phyloP scores from a whole-genome alignment of 2,113 vertebrate species.

The Vireo altiloquus region DNA sequence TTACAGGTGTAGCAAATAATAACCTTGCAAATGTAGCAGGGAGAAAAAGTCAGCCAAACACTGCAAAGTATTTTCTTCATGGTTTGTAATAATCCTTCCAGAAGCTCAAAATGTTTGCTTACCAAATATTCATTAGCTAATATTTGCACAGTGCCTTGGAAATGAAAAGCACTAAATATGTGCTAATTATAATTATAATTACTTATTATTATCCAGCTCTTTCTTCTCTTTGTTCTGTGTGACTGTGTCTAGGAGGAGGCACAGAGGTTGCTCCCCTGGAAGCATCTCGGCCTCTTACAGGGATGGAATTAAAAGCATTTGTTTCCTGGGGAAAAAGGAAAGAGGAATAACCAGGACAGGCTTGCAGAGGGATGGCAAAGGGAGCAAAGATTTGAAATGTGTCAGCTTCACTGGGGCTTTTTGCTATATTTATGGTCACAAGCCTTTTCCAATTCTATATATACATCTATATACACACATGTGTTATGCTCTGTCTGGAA shows the following conservation, averaged over 20 bases:
- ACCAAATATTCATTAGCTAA: conserved; percentile 50
- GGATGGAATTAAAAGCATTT: not conserved
- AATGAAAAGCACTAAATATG: conserved; percentile 36
- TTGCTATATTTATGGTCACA: not conserved
- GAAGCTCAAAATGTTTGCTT: conserved; percentile 48
- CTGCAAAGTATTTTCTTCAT: not conserved
- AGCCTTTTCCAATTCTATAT: not conserved
- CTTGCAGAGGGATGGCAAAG: not conserved
- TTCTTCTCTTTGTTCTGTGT: not conserved
- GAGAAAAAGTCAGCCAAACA: not conserved
- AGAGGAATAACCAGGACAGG: not conserved
- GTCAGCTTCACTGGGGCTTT: not conserved
- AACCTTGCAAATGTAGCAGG: not conserved
- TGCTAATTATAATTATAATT: conserved; percentile 52
- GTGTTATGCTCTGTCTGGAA: not conserved
- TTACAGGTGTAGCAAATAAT: conserved; percentile 8
- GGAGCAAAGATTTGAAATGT: fast-evolving
- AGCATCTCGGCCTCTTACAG: not conserved
- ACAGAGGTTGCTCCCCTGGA: not conserved
- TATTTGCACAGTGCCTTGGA: conserved; percentile 30
- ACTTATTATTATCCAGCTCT: not conserved
- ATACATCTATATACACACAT: not conserved
- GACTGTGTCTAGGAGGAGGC: not conserved
- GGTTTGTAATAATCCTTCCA: conserved; percentile 23
- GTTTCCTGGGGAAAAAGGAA: not conserved